Conservation (phyloP, 2,888 invertebrate genomes). For the Rugalucina vietnamica region DNA sequence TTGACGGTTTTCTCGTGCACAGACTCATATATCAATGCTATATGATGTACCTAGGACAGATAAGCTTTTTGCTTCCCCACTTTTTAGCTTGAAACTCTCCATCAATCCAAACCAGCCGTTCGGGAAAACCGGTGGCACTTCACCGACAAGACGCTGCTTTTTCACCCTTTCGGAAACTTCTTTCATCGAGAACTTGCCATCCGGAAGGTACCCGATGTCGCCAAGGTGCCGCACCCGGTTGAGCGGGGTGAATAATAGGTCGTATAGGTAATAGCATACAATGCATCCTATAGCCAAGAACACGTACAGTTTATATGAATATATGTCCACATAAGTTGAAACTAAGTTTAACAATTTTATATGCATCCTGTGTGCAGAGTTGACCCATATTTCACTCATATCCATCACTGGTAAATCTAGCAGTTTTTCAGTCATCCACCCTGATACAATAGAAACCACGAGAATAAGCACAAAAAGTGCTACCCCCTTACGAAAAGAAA, state of each 20-base stretch:
- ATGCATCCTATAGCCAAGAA: slow-evolving; percentile 42
- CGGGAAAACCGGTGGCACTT: slow-evolving; percentile 92
- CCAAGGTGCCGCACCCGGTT: slow-evolving; percentile 78
- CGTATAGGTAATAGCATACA: slow-evolving; percentile 64
- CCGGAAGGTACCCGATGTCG: slow-evolving; percentile 79
- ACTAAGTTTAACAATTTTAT: slow-evolving; percentile 41
- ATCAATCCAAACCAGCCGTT: slow-evolving; percentile 94
- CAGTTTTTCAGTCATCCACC: slow-evolving; percentile 67
- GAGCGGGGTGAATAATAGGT: slow-evolving; percentile 73
- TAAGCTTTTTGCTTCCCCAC: slow-evolving; percentile 68
- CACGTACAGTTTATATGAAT: slow-evolving; percentile 66
- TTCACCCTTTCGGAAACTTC: slow-evolving; percentile 79
- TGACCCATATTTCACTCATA: slow-evolving; percentile 73
- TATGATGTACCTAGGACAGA: slow-evolving; percentile 87
- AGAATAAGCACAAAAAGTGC: slow-evolving; percentile 17
- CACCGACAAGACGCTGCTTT: slow-evolving; percentile 86
- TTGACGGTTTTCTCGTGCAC: too few relatives aligned
- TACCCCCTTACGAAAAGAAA: not conserved
- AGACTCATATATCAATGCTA: not conserved
- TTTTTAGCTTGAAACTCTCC: slow-evolving; percentile 88
- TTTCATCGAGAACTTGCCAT: slow-evolving; percentile 74
- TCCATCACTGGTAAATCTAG: slow-evolving; percentile 71
- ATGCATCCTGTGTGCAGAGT: slow-evolving; percentile 59
- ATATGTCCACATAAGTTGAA: slow-evolving; percentile 59
- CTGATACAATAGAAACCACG: slow-evolving; percentile 6